A percentile compares a stretch with the other conserved stretches of the same genome.
These are phyloP conservation scores for Pseudobourletiella spinata DNA, from an alignment of 1,140 invertebrate genomes.

Conservation along the genomic window DNA sequence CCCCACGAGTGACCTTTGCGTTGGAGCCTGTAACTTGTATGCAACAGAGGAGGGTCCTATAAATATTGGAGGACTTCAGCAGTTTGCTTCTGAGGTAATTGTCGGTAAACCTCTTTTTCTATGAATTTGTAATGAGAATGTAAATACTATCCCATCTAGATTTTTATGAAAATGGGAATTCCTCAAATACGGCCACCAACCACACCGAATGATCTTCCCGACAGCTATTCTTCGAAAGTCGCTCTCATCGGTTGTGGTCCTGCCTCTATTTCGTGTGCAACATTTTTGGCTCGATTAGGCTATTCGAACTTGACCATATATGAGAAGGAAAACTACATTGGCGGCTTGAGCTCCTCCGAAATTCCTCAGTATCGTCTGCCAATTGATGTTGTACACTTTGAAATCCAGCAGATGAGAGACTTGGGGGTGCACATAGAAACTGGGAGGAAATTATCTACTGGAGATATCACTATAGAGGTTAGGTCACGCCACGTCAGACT, in stretches of 20 bases:
- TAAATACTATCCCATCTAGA: conserved; percentile 43
- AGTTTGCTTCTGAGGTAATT: conserved; percentile 86
- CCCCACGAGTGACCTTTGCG: conserved; percentile 94
- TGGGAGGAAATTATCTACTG: conserved; percentile 51
- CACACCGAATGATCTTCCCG: conserved; percentile 45
- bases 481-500: conserved; percentile 15
- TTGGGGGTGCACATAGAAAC: conserved; percentile 78
- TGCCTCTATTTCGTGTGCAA: conserved; percentile 92
- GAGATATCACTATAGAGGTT: conserved; percentile 64
- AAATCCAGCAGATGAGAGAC: conserved; percentile 82
- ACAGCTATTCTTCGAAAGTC: conserved; percentile 61
- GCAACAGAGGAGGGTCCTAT: conserved; percentile 94
- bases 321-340: conserved; percentile 77
- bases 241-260: conserved; percentile 90
- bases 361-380: conserved; percentile 96
- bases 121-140: conserved; percentile 9
- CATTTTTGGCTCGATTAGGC: conserved; percentile 84
- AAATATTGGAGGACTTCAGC: conserved; percentile 96
- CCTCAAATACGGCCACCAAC: conserved; percentile 69
- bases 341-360: conserved; percentile 86
- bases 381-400: conserved; percentile 84
- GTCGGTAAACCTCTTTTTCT: neutral
- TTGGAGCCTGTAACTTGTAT: conserved; percentile 92
- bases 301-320: conserved; percentile 87
- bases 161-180: conserved; percentile 89